Evolutionary conservation across 2,888 invertebrate genomes (phyloP).

Genomic region (Plebejus argus): DNA sequence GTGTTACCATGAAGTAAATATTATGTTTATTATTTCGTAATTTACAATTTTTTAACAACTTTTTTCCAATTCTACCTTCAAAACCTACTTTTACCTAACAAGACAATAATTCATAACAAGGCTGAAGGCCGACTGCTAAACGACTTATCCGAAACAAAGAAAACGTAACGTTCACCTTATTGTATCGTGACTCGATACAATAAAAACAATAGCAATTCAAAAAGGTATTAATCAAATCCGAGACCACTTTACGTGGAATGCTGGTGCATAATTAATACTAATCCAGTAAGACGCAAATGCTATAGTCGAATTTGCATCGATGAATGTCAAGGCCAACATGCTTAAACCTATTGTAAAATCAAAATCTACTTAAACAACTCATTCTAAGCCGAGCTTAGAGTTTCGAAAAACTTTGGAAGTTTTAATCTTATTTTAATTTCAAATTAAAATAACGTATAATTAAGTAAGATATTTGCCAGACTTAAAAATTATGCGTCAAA

Average conservation of each 20-base stretch:
- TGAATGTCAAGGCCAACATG: not conserved
- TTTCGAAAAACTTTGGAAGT: not conserved
- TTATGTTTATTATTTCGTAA: too few species aligned
- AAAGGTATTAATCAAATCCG: slow-evolving; percentile 23
- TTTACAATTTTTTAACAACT: too few species aligned
- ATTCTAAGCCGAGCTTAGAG: not conserved
- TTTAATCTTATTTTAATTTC: not conserved
- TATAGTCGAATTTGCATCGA: slow-evolving; percentile 4
- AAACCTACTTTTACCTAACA: not conserved
- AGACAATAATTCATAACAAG: not conserved
- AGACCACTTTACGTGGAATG: slow-evolving; percentile 7
- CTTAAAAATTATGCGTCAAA: not conserved
- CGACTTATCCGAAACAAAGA: slow-evolving; percentile 9
- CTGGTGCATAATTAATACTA: slow-evolving; percentile 30
- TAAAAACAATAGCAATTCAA: slow-evolving; percentile 28
- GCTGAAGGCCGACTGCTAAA: not conserved
- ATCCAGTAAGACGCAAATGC: not conserved
- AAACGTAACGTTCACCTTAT: not conserved
- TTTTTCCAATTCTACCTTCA: too few species aligned
- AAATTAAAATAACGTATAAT: not conserved
- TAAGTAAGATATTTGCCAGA: not conserved
- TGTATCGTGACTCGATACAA: slow-evolving; percentile 20
- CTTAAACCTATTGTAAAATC: not conserved
- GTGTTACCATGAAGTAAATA: too few species aligned
- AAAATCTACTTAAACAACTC: not conserved